Evolutionary conservation across 2,113 vertebrate species (phyloP), one percentile per base, ranked within the genome.

Genomic region (Dicentrarchus labrax): DNA sequence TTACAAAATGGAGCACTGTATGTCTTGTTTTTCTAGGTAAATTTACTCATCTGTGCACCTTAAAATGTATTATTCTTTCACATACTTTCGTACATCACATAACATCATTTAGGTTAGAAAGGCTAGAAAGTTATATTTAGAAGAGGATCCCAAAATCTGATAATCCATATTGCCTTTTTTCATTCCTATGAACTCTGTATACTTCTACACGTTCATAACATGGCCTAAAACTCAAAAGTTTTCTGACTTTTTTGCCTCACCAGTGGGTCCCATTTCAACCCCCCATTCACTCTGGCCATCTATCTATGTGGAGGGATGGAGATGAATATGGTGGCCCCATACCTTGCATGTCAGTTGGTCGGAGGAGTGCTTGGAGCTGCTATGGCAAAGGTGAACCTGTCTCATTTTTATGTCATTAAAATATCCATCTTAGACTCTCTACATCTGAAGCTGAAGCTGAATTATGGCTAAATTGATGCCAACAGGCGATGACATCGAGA

Each of bases 211-310:
- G 17, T 62, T 36, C 6, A 38, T 12, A 9, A 30, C 21, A 30
- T 24, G 51, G 17, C 8, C 16, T 53, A 65, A 12, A 47, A 61
- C 2, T 6, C 36, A 8, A 10, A 9, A 2, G 24, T 16, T 45
- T 57, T 60, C 60, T 76, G 43, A 53, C 19, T 30, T 67, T 10
- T 45, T 36, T 57, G 8, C 15, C 8, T 68, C 61, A 30, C 13
- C 84, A 94, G 93, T 57, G 93, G 94, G 9, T 86, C 92, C 17
- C 94, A 95, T 77, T 95, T 95, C 80, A 95, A 95, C 83, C 94
- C 93, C 15, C 84, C 93, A 0, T 94, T 95, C 84, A 94, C 94
- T 41, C 59, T 95, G 24, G 93, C 92, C 51, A 93, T 95, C 76
- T 94, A 79, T 64, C 66, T 95, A 22, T 94, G 93, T 85, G 93